These are phyloP conservation scores for Cacatua alba DNA, from an alignment of 2,113 vertebrate genomes.

Conservation along the genomic window DNA sequence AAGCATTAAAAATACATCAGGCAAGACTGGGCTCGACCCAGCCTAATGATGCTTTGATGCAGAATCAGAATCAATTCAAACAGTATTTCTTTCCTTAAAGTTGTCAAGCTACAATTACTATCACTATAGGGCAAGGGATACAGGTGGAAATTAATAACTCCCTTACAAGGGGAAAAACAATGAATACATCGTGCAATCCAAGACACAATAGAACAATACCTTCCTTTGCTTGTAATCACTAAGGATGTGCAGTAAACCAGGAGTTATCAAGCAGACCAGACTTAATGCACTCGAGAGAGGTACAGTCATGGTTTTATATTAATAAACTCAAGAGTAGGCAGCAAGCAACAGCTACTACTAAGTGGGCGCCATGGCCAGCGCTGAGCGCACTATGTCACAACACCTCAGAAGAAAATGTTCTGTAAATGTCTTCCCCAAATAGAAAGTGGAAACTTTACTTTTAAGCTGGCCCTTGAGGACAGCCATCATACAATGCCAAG, in stretches of 20 bases:
- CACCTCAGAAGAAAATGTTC: not conserved
- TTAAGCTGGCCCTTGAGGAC: not conserved
- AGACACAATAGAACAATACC: not conserved
- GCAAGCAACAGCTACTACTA: not conserved
- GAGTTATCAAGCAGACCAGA: not conserved
- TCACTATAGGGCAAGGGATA: not conserved
- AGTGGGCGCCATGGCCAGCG: not conserved
- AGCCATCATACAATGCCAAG: fast-evolving
- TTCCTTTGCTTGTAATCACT: not conserved
- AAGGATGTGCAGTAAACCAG: not conserved
- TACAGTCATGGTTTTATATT: not conserved
- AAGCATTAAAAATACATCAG: not conserved
- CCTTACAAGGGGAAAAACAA: not conserved
- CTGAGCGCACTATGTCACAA: not conserved
- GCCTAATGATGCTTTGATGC: not conserved
- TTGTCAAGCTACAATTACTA: not conserved
- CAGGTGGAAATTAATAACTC: not conserved
- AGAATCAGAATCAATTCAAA: not conserved
- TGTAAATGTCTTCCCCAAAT: not conserved
- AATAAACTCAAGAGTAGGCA: constrained; percentile 6
- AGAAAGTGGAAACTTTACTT: not conserved
- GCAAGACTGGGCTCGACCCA: not conserved
- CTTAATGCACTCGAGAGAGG: not conserved
- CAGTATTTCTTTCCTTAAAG: not conserved
- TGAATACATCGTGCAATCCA: not conserved